Evolutionary conservation across 2,888 invertebrate species (phyloP), one percentile per base, ranked within the genome.

Genomic region (Balanococcus diminutus): DNA sequence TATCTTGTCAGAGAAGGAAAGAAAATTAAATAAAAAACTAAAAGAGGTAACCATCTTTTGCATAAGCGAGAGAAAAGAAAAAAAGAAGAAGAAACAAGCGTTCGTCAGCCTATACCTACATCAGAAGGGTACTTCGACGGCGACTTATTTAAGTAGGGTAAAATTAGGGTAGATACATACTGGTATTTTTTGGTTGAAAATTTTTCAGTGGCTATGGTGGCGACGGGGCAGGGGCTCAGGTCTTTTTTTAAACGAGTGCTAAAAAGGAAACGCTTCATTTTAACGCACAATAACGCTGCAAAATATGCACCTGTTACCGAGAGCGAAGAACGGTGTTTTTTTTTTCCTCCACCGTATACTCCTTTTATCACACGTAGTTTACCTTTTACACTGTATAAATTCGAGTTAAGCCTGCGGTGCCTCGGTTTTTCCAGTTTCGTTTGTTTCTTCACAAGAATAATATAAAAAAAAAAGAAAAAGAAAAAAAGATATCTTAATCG

Each of bases 301-400:
- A 75, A n/a, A 32, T 75, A 32, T 75, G 75, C 75, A 75, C 75
- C 75, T 75, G 75, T 75, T 75, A 75, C 75, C 75, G 28, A 19
- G 31, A 19, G 31, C 32, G 61, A 25, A 32, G 32, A 75, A 75
- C 32, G 32, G 75, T 6, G 61, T 14, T 67, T 67, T 28, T 67
- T 67, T 56, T 46, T 46, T 46, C 46, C 14, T 25, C 61, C 11
- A 6, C n/a, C n/a, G n/a, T n/a, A n/a, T n/a, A n/a, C n/a, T n/a
- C n/a, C n/a, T n/a, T 61, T 75, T 75, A 75, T 75, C 75, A 75
- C 75, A 75, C 32, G 19, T 75, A 75, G 16, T 32, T 32, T 75
- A 32, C 22, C 32, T 31, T 75, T 75, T 19, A 75, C 75, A 28
- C n/a, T 75, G 32, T 75, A 75, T 36, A 75, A 75, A n/a, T 67